Conservation (phyloP, 2,888 invertebrate genomes). For the Stenodera caucasica region DNA sequence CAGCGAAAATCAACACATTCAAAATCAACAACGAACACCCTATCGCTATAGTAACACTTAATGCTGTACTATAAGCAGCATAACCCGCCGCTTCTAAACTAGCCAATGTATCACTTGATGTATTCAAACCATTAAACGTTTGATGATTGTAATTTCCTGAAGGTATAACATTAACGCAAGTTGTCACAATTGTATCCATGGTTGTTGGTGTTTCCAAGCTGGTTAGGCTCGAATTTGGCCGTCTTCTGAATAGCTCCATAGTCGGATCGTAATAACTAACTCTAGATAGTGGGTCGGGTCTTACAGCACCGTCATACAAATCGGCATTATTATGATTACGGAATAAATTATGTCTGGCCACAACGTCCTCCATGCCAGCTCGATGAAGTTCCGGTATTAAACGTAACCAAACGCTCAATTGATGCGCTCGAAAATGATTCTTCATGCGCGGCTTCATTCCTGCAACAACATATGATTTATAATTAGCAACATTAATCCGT, state of each 20-base stretch:
- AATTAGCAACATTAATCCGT: no score
- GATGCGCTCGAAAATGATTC: slow-evolving; percentile 92
- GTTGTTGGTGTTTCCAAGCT: no score
- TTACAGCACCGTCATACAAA: slow-evolving; percentile 86
- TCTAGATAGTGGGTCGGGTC: slow-evolving; percentile 64
- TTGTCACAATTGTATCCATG: no score
- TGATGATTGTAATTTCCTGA: slow-evolving; percentile 62
- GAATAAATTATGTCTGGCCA: slow-evolving; percentile 84
- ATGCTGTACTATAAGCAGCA: slow-evolving; percentile 86
- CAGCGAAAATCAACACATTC: slow-evolving; percentile 92
- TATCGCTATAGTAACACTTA: slow-evolving; percentile 92
- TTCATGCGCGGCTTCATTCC: slow-evolving; percentile 89
- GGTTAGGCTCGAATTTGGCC: no score
- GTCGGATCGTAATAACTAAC: no score
- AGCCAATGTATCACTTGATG: no score
- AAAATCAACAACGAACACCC: slow-evolving; percentile 90
- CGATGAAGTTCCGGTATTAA: slow-evolving; percentile 90
- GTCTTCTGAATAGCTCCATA: no score
- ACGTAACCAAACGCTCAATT: slow-evolving; percentile 92
- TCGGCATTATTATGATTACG: slow-evolving; percentile 86
- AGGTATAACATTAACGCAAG: no score
- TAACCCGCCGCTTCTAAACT: slow-evolving; percentile 90
- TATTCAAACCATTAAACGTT: slow-evolving; percentile 55
- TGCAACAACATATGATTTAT: slow-evolving; percentile 47
- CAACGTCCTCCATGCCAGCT: slow-evolving; percentile 83